phyloP scores from a whole-genome alignment of 1,140 invertebrate species.

The Trichonephila clavipes region DNA sequence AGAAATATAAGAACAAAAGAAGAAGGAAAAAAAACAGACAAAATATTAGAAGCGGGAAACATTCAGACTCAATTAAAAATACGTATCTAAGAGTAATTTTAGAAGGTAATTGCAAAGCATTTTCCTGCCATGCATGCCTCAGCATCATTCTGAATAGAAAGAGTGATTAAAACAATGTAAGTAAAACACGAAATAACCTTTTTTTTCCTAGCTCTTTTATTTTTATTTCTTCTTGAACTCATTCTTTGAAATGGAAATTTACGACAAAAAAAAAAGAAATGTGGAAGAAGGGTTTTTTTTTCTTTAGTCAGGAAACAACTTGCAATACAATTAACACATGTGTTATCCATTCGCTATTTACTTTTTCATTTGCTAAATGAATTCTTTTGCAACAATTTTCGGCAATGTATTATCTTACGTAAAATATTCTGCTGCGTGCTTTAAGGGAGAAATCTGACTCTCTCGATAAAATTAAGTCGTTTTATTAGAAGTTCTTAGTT shows the following conservation, averaged over 20 bases:
- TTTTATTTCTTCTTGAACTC: neutral
- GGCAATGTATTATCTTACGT: too few species aligned
- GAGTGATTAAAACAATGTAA: constrained; percentile 1
- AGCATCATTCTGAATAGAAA: neutral
- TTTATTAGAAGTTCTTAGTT: too few species aligned
- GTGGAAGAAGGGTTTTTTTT: neutral
- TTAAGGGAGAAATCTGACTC: too few species aligned
- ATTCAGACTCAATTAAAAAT: neutral
- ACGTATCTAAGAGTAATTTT: neutral
- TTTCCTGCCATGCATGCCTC: neutral
- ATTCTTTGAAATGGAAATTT: constrained; percentile 9
- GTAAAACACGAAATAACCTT: neutral
- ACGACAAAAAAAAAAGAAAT: neutral
- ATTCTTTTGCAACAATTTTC: neutral
- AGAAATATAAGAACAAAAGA: neutral
- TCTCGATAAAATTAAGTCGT: too few species aligned
- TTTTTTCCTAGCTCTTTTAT: neutral
- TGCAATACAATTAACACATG: constrained; percentile 2
- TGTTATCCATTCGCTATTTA: neutral
- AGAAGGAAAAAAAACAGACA: neutral
- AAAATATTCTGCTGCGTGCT: too few species aligned
- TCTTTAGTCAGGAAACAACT: neutral
- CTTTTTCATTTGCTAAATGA: neutral
- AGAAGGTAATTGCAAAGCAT: constrained; percentile 4
- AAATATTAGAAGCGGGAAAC: neutral